phyloP scores from a whole-genome alignment of 2,797 vertebrate species.

The Meda fulgida region DNA sequence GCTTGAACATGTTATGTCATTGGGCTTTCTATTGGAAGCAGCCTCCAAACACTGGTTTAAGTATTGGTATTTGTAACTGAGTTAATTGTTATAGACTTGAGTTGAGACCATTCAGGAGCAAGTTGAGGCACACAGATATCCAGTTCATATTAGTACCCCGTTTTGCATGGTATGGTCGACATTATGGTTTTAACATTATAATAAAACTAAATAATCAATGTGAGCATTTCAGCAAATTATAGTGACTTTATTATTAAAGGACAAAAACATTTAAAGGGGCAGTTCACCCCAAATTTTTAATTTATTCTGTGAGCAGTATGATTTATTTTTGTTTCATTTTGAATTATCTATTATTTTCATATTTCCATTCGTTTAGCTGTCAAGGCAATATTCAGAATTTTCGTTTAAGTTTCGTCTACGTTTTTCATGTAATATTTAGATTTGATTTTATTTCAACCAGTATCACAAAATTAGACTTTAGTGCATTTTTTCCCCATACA shows the following conservation, averaged over 20 bases:
- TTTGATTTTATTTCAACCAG: not conserved
- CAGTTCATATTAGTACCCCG: not conserved
- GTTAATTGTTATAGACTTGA: not conserved
- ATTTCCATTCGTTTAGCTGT: too few relatives aligned
- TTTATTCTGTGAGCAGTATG: too few relatives aligned
- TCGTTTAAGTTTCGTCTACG: not conserved
- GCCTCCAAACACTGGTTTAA: not conserved
- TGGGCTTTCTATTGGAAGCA: not conserved
- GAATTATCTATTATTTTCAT: not conserved
- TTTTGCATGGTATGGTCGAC: too few relatives aligned
- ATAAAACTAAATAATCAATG: not conserved
- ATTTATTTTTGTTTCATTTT: not conserved
- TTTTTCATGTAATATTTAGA: not conserved
- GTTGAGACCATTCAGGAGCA: not conserved
- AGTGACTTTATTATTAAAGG: not conserved
- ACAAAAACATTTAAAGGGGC: not conserved
- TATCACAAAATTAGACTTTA: not conserved
- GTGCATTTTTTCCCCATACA: too few relatives aligned
- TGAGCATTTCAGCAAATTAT: not conserved
- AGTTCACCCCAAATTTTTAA: not conserved
- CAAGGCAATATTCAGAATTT: not conserved
- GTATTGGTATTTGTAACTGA: not conserved
- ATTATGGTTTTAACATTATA: not conserved
- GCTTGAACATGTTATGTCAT: conserved; percentile 5
- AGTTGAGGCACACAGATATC: not conserved